These are phyloP conservation scores for Fratercula arctica DNA, from an alignment of 2,797 vertebrate species.

Conservation along the genomic window DNA sequence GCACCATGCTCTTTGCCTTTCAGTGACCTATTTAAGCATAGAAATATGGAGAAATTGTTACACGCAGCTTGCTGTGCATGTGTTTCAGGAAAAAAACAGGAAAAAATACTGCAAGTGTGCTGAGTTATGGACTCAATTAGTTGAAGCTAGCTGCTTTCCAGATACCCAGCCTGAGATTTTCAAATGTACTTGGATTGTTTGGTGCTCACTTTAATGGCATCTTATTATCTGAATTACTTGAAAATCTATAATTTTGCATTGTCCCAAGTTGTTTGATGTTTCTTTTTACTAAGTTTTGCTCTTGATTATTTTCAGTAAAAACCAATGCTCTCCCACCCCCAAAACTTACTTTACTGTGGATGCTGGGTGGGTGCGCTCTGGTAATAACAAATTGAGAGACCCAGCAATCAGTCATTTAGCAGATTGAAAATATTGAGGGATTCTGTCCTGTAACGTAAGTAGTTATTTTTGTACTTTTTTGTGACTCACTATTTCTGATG, in stretches of 20 bases:
- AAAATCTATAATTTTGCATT: background rate
- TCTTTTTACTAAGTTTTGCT: background rate
- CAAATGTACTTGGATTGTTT: background rate
- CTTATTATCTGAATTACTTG: background rate
- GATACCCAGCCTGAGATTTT: background rate
- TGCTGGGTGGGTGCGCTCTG: background rate
- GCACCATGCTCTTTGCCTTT: background rate
- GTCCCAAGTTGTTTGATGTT: background rate
- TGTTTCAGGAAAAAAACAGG: background rate
- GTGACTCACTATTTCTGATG: slow-evolving; percentile 33
- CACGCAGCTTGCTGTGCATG: background rate
- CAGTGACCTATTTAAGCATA: background rate
- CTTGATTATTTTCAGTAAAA: background rate
- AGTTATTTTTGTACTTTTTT: slow-evolving; percentile 2
- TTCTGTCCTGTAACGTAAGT: background rate
- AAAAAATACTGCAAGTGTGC: background rate
- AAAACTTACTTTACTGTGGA: background rate
- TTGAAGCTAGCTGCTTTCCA: background rate
- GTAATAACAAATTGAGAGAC: background rate
- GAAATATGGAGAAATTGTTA: background rate
- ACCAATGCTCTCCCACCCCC: background rate
- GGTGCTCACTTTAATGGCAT: background rate
- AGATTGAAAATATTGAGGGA: slow-evolving; percentile 4
- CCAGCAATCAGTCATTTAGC: background rate
- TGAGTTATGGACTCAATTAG: background rate